Evolutionary conservation across 2,888 invertebrate species (phyloP).

Genomic region (Smittia sp.): DNA sequence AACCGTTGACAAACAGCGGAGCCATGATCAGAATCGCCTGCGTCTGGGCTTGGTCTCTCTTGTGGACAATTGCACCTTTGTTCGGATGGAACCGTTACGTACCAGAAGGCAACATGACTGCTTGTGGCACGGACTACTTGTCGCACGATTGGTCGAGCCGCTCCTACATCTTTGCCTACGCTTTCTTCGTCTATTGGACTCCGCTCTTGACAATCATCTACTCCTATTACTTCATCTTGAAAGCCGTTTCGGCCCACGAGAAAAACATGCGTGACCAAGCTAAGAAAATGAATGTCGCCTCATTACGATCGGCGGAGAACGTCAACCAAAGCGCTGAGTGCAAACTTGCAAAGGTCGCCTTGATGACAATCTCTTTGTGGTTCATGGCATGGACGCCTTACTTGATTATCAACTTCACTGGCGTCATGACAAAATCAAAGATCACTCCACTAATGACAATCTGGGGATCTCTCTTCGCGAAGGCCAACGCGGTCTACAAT

Average conservation of each 20-base stretch:
- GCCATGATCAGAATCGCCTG: constrained; percentile 53
- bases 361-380: constrained; percentile 59
- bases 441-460: constrained; percentile 52
- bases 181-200: constrained; percentile 51
- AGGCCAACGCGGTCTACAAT: constrained; percentile 60
- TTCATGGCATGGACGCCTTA: constrained; percentile 60
- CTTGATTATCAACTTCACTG: constrained; percentile 53
- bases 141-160: constrained; percentile 50
- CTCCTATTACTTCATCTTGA: constrained; percentile 63
- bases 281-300: constrained; percentile 58
- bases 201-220: constrained; percentile 60
- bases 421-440: constrained; percentile 49
- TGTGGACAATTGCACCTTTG: constrained; percentile 56
- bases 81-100: constrained; percentile 59
- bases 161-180: constrained; percentile 54
- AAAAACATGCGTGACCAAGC: constrained; percentile 55
- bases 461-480: constrained; percentile 60
- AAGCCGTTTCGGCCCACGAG: constrained; percentile 56
- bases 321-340: constrained; percentile 53
- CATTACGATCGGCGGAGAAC: constrained; percentile 53
- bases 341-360: constrained; percentile 55
- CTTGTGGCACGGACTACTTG: constrained; percentile 56
- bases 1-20: constrained; percentile 54
- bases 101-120: constrained; percentile 60
- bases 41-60: constrained; percentile 55